Evolutionary conservation across 2,797 vertebrate genomes (phyloP).

Genomic region (Ibycter americanus): DNA sequence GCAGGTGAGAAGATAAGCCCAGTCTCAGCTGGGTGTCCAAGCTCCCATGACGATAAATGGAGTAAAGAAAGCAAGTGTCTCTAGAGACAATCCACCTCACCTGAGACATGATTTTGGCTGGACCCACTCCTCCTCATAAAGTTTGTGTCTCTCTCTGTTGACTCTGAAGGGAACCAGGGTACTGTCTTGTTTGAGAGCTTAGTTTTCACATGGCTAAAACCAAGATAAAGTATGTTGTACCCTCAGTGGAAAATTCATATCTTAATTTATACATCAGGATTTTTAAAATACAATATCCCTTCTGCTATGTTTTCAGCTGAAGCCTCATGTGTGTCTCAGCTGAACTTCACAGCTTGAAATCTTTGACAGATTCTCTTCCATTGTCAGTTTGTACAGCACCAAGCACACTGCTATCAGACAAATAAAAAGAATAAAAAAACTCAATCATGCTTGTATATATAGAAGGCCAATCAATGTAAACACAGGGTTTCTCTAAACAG

Average conservation of each 20-base stretch:
- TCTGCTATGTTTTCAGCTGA: background rate
- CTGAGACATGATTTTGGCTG: background rate
- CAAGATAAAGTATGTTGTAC: background rate
- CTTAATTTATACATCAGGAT: background rate
- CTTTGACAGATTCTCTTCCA: background rate
- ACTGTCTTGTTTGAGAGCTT: background rate
- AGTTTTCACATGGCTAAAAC: background rate
- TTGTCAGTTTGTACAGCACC: slow-evolving; percentile 20
- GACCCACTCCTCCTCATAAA: background rate
- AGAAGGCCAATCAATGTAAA: slow-evolving; percentile 68
- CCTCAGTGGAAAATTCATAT: background rate
- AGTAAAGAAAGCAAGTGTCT: background rate
- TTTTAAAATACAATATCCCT: background rate
- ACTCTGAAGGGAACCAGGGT: background rate
- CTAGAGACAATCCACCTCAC: background rate
- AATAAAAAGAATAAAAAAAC: slow-evolving; percentile 67
- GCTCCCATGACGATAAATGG: background rate
- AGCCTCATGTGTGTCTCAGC: background rate
- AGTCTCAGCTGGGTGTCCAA: background rate
- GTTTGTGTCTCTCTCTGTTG: background rate
- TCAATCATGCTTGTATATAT: slow-evolving; percentile 63
- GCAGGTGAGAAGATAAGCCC: background rate
- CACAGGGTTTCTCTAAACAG: slow-evolving; percentile 64
- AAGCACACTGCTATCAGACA: slow-evolving; percentile 35
- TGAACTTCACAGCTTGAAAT: slow-evolving; percentile 1